Conservation (phyloP, 2,797 vertebrate genomes). For the Champsocephalus gunnari region DNA sequence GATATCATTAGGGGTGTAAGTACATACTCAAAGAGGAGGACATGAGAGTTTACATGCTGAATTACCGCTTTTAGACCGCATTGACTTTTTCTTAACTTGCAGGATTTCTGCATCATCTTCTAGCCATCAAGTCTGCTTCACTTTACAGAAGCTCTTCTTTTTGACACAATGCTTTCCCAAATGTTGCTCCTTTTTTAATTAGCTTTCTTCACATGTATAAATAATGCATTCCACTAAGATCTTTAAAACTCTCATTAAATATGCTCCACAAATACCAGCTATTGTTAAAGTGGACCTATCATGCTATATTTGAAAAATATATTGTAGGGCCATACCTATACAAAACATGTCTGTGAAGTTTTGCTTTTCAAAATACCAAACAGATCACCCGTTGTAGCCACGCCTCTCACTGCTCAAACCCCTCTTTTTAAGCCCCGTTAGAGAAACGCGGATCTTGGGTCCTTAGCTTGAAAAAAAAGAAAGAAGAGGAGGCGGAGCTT, state of each 20-base stretch:
- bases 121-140: conserved; percentile 25
- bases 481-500: too few species aligned
- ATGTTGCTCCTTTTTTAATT: conserved; percentile 16
- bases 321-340: too few species aligned
- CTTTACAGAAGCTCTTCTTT: conserved; percentile 11
- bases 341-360: too few species aligned
- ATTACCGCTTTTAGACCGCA: background rate
- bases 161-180: conserved; percentile 10
- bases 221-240: conserved; percentile 47
- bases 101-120: conserved; percentile 54
- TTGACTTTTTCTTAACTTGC: conserved; percentile 44
- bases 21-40: conserved; percentile 29
- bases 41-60: conserved; percentile 45
- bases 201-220: conserved; percentile 52
- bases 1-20: conserved; percentile 53
- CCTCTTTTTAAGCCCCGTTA: too few species aligned
- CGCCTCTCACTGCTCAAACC: too few species aligned
- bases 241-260: conserved; percentile 40
- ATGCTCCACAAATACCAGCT: background rate
- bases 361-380: too few species aligned
- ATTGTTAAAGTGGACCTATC: too few species aligned
- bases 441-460: too few species aligned
- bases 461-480: too few species aligned
- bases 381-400: too few species aligned
- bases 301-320: too few species aligned